Base-by-base conservation (phyloP, 2,113 vertebrate species). In the Aptenodytes forsteri region DNA sequence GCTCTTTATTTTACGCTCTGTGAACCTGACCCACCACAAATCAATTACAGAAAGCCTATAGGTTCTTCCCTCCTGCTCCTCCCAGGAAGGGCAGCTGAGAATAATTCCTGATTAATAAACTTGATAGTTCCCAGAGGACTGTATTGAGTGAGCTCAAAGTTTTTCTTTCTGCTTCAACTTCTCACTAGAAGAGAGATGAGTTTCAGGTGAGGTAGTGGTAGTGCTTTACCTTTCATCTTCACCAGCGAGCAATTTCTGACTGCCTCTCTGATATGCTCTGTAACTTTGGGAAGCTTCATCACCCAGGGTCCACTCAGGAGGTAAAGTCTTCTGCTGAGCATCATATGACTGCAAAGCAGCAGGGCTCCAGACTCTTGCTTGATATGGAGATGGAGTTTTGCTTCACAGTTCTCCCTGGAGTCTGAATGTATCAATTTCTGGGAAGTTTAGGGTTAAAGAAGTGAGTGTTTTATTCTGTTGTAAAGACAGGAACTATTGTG, bases 21-120 rank as follows among this genome's bases (percentile, higher is more conserved):
- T 97, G 89, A 97, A 97, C 82, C 79, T 98, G 93, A 96, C 93
- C 94, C 65, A 72, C 94, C 86, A 96, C 77, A 97, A 98, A 97
- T 93, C 92, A 95, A 66, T 95, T 93, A 64, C 93, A 96, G 85
- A 93, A 97, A 89, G 69, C 80, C 67, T 94, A 83, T 76, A 90
- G 42, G 73, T 67, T 50, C 47, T 90, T 89, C 47, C 38, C 34
- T 78, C 61, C 46, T 77, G 54, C 46, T 93, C 59, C 80, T 89
- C 83, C 78, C 73, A 84, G 72, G 66, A 93, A 89, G 46, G 42
- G 30, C n/a, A 92, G 66, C 56, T 93, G 79, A 95, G 38, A 93
- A 76, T 87, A 86, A 95, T 52, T 89, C 11, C 56, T 59, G 14
- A 78, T 59, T 18, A 89, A 87, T 73, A 47, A 87, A 82, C 44